Evolutionary conservation across 2,888 invertebrate genomes (phyloP).

Genomic region (Sericinus montela): DNA sequence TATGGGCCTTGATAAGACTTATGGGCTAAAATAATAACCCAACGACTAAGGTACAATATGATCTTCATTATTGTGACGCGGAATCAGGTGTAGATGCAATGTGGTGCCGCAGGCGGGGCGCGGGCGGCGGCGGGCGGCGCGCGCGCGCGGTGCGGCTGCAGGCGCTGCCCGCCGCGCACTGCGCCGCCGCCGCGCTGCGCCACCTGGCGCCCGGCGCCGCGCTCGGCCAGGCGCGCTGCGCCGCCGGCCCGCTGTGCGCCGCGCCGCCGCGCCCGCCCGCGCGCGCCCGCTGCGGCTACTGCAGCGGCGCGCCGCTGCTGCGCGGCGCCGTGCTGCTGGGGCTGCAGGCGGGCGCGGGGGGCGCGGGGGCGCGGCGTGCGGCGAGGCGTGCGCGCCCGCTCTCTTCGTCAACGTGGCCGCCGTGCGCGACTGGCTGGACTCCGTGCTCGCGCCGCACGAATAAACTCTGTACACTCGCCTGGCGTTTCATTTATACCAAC

Average conservation of each 20-base stretch:
- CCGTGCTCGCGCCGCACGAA: conserved; percentile 23
- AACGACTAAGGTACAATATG: too few relatives aligned
- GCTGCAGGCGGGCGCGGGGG: conserved; percentile 42
- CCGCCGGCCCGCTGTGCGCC: conserved; percentile 33
- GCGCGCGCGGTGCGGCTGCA: conserved; percentile 22
- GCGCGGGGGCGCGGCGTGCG: conserved; percentile 50
- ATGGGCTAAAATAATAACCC: too few relatives aligned
- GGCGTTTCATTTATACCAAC: neutral
- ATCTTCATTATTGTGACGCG: too few relatives aligned
- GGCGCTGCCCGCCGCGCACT: conserved; percentile 23
- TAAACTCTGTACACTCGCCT: neutral
- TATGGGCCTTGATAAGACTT: too few relatives aligned
- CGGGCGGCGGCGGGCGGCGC: neutral
- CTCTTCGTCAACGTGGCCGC: conserved; percentile 46
- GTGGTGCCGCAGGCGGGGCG: neutral
- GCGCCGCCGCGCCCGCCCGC: conserved; percentile 26
- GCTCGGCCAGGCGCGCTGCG: conserved; percentile 27
- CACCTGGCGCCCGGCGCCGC: conserved; percentile 18
- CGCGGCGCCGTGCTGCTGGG: conserved; percentile 35
- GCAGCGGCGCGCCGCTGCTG: conserved; percentile 57
- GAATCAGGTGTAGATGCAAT: neutral
- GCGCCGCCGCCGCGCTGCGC: conserved; percentile 11
- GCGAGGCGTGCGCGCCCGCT: conserved; percentile 50
- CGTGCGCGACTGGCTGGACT: conserved; percentile 44
- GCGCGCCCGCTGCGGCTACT: conserved; percentile 33